Percentiles rank a stretch among this genome's conserved stretches.
Conservation (phyloP, 37 sponge, comb jelly and placozoan genomes). For the Crambe crambe region DNA sequence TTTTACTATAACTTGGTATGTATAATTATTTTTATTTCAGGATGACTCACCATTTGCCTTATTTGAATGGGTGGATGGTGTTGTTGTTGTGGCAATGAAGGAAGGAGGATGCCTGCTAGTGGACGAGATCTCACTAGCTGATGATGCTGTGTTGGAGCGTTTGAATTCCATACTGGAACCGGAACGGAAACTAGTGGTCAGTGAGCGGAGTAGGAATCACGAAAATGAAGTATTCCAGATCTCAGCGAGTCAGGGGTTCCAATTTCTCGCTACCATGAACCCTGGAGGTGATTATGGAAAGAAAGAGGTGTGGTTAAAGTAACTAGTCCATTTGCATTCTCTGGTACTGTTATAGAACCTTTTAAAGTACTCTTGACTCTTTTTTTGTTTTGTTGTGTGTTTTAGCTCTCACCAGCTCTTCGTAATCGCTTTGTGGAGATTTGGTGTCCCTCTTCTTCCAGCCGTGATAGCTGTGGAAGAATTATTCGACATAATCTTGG, state of each 20-base stretch:
- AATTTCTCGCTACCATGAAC: conserved; percentile 95
- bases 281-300: conserved; percentile 99
- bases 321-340: too few species aligned
- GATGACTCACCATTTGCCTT: conserved; percentile 34
- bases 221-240: conserved; percentile 61
- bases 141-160: conserved; percentile 97
- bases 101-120: conserved; percentile 80
- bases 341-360: neutral
- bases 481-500: conserved; percentile 57
- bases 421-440: conserved; percentile 97
- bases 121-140: conserved; percentile 99
- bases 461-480: conserved; percentile 14
- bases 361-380: too few species aligned
- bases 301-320: conserved; percentile 80
- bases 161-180: conserved; percentile 96
- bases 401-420: conserved; percentile 95
- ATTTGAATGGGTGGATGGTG: conserved; percentile 98
- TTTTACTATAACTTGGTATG: too few species aligned
- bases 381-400: neutral
- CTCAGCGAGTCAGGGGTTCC: conserved; percentile 75
- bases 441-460: conserved; percentile 79
- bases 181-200: conserved; percentile 86
- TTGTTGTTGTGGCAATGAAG: conserved; percentile 88
- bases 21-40: too few species aligned
- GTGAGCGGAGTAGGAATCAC: conserved; percentile 75